Evolutionary conservation across 2,797 vertebrate species (phyloP), one percentile per base, ranked within the genome.

Genomic region (Enteromius fasciolatus): DNA sequence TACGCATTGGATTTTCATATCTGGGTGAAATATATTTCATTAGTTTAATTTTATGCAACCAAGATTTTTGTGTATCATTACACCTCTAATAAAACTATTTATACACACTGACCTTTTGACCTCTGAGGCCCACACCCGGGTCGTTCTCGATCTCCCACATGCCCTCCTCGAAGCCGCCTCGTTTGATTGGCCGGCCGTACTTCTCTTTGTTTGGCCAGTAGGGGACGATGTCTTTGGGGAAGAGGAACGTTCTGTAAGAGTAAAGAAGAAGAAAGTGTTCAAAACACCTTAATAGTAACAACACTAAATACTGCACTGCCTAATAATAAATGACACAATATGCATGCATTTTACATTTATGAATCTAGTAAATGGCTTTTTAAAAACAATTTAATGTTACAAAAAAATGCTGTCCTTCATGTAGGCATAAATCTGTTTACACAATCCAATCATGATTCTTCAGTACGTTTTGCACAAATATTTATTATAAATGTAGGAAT

Each of bases 111-210:
- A 96, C 96, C 88, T 91, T 88, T 83, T 94, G 94, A 3, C 94
- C 94, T 15, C 89, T 96, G 87, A 96, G 96, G 89, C 94, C 94
- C 87, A 94, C 94, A 0, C 95, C 94, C 0, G 96, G 96, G 85
- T 96, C 95, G 89, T 95, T 95, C 91, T 96, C 94, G 83, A 96
- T 96, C 88, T 96, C 96, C 95, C 95, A 96, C 87, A 96, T 91
- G 28, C 94, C 96, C 82, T 96, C 93, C 77, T 96, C 95, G 90
- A 96, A 96, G 63, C 96, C 95, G 90, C 96, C 95, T 54, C 95
- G 93, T 87, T 95, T 96, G 92, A 94, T 95, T 66, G 94, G 91
- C 46, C 94, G 95, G 25, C 95, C 95, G 3, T 95, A 95, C 89
- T 95, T 96, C 66, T 96, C 94, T 87, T 95, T 96, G 57, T 94